Base-by-base conservation (phyloP, 1,140 invertebrate genomes). In the Helicoverpa zea region DNA sequence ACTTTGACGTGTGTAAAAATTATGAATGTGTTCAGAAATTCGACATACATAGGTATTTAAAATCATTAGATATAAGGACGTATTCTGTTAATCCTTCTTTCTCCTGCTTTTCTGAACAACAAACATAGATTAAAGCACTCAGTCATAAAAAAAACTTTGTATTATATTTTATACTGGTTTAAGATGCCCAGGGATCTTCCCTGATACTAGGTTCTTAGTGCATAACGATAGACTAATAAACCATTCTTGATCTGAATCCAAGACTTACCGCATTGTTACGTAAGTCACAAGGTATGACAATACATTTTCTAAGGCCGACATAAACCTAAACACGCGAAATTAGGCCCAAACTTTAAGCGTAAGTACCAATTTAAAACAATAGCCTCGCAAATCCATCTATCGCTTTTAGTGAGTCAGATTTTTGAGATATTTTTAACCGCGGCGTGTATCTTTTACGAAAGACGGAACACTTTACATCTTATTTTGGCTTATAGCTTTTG, bases 341-440 rank as follows among this genome's bases (percentile, higher is more conserved):
- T 86, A 85, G 85, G 82, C 73, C 81, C 74, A 79, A 88, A 88
- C 87, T 86, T 87, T 81, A 84, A 81, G 79, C 81, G 58, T 84
- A 84, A 86, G 81, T 85, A 84, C 61, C 85, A 84, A 87, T 90
- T 90, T 88, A 86, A 90, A 89, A 90, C 87, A 90, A 91, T 88
- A 88, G 89, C 86, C 83, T 82, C 80, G 86, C 84, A 87, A 88
- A 88, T 83, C 82, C 74, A 83, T 74, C 63, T 76, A 74, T 58
- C 11, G 29, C 54, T 63, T 89, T 89, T 85, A 87, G 51, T 80
- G 11, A 54, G 2, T 52, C 74, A 52, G 74, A 77, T 76, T 56
- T 52, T 49, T 35, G 23, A 47, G 3, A 9, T 47, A 66, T 63
- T 3, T 51, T 35, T 43, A 2, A 64, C 1, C 14, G 3, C 7